Percentiles rank a stretch among this genome's conserved stretches.
phyloP scores from a whole-genome alignment of 1,140 invertebrate species.

The Papilio glaucus region DNA sequence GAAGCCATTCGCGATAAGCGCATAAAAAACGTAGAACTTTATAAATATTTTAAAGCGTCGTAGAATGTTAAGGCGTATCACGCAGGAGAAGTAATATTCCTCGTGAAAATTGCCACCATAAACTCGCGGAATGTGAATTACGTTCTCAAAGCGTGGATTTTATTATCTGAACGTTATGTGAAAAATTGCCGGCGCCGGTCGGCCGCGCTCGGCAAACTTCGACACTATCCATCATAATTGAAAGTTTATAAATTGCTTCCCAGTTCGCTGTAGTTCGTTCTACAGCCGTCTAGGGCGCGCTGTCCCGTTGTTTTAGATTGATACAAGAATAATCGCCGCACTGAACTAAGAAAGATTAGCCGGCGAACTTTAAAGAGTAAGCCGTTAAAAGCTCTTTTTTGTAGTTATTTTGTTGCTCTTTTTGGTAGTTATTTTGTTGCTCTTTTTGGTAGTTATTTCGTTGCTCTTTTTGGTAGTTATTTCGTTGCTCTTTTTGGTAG shows the following conservation, averaged over 20 bases:
- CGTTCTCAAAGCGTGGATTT: conserved; percentile 73
- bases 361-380: conserved; percentile 24
- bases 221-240: conserved; percentile 69
- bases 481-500: too few species aligned
- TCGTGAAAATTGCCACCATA: conserved; percentile 74
- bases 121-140: conserved; percentile 74
- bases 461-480: too few species aligned
- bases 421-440: too few species aligned
- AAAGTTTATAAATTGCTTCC: conserved; percentile 78
- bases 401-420: too few species aligned
- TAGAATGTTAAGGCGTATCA: conserved; percentile 76
- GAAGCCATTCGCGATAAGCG: conserved; percentile 56
- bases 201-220: conserved; percentile 51
- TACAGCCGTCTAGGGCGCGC: conserved; percentile 40
- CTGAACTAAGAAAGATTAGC: conserved; percentile 25
- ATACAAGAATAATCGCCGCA: conserved; percentile 55
- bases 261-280: conserved; percentile 62
- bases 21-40: conserved; percentile 61
- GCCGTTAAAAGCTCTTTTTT: neutral
- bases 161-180: conserved; percentile 66
- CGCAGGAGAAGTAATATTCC: conserved; percentile 65
- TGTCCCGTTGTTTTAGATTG: conserved; percentile 50
- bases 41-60: conserved; percentile 79
- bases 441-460: too few species aligned
- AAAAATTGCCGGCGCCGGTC: conserved; percentile 57